These are phyloP conservation scores for Myotis davidii DNA, from an alignment of 2,113 vertebrate species.

Conservation along the genomic window DNA sequence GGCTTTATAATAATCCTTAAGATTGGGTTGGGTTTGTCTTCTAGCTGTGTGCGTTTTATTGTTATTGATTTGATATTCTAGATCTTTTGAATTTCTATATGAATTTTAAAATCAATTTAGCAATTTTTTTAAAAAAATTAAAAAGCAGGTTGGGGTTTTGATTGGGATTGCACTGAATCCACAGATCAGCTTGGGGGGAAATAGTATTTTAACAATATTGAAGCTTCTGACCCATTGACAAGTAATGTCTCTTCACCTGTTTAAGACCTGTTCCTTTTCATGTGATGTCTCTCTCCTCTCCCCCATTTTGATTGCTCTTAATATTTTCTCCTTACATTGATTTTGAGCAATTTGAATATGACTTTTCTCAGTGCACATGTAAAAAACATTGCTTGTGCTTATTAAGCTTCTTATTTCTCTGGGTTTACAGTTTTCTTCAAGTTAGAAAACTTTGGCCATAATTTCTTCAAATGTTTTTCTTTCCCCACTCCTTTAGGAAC, in stretches of 20 bases:
- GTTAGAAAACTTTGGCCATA: neutral
- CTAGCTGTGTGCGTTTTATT: no score
- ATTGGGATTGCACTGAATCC: neutral
- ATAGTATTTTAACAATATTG: no score
- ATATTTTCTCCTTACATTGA: neutral
- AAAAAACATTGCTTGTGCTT: neutral
- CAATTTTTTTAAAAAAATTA: neutral
- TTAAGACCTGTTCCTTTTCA: neutral
- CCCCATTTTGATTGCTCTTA: neutral
- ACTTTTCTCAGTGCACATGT: neutral
- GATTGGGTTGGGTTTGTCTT: no score
- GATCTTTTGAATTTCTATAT: no score
- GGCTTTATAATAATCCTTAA: no score
- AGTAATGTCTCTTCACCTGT: accelerated
- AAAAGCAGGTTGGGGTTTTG: neutral
- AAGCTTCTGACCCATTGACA: neutral
- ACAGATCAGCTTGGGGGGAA: no score
- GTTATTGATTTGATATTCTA: no score
- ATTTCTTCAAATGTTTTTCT: neutral
- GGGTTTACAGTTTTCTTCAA: neutral
- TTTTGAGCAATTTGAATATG: neutral
- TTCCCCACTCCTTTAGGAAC: neutral
- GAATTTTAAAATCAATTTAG: neutral
- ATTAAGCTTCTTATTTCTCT: neutral
- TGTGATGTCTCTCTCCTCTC: accelerated